Evolutionary conservation across 2,888 invertebrate species (phyloP).

Genomic region (Odontocolon sp.): DNA sequence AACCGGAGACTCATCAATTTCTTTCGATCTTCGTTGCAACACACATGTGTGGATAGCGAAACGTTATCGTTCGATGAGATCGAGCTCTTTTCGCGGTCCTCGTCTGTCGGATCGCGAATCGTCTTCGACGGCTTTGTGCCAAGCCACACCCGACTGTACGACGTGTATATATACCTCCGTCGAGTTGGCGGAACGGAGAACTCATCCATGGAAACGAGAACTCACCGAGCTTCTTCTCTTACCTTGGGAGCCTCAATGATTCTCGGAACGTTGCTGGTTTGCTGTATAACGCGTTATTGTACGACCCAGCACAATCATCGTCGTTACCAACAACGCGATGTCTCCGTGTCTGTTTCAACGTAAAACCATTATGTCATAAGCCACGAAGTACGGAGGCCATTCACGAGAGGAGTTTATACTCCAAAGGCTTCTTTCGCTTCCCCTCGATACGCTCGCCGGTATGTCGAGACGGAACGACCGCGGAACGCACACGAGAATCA

Average conservation of each 20-base stretch:
- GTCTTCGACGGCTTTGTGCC: background rate
- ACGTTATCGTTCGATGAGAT: conserved; percentile 10
- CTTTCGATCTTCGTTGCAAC: conserved; percentile 39
- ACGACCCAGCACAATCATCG: background rate
- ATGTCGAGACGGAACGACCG: background rate
- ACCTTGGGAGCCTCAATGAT: conserved; percentile 1
- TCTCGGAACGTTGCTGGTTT: conserved; percentile 19
- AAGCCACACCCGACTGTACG: conserved; percentile 5
- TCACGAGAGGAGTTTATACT: conserved; percentile 67
- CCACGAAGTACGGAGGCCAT: conserved; percentile 71
- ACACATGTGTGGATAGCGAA: conserved; percentile 30
- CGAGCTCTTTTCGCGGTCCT: no score
- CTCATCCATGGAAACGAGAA: conserved; percentile 13
- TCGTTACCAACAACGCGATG: background rate
- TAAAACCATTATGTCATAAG: conserved; percentile 74
- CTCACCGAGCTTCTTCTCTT: conserved; percentile 22
- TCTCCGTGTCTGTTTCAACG: conserved; percentile 38
- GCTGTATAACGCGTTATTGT: background rate
- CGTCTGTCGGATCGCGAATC: no score
- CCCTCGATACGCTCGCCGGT: background rate
- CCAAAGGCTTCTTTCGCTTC: conserved; percentile 60
- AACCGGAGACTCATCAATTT: conserved; percentile 54
- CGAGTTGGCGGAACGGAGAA: no score
- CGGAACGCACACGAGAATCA: background rate
- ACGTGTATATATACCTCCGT: background rate